A percentile compares a stretch with the other conserved stretches of the same genome.
Conservation (phyloP, 2,797 vertebrate species). For the Martes flavigula region DNA sequence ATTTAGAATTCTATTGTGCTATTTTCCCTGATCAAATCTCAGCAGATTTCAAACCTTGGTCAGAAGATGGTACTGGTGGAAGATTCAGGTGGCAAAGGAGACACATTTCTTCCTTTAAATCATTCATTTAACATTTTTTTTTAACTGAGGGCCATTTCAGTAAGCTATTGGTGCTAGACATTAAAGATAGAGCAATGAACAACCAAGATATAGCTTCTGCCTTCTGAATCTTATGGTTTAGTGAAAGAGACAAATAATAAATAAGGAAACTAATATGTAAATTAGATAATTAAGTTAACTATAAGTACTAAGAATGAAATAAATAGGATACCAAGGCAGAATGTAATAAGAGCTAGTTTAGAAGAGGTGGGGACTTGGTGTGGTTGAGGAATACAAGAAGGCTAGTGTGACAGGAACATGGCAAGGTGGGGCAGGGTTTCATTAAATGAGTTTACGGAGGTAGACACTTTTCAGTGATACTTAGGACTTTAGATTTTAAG, state of each 20-base stretch:
- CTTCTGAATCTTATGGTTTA: neutral
- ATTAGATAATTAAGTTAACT: neutral
- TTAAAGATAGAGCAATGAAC: slow-evolving; percentile 20
- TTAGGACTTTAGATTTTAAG: slow-evolving; percentile 36
- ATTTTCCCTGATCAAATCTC: neutral
- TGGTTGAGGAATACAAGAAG: neutral
- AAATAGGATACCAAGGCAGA: neutral
- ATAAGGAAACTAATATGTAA: neutral
- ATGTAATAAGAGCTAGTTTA: neutral
- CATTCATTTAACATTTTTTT: slow-evolving; percentile 7
- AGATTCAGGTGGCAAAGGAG: slow-evolving; percentile 21
- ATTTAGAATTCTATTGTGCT: neutral
- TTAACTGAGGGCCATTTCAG: neutral
- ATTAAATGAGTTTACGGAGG: neutral
- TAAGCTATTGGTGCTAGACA: neutral
- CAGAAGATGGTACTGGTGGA: slow-evolving; percentile 10
- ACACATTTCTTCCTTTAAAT: slow-evolving; percentile 24
- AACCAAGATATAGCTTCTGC: slow-evolving; percentile 6
- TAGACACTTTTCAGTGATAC: neutral
- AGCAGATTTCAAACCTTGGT: slow-evolving; percentile 30
- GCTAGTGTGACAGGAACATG: neutral
- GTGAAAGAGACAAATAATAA: slow-evolving; percentile 18
- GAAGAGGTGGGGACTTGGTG: neutral
- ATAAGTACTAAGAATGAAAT: slow-evolving; percentile 18
- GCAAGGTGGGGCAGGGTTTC: neutral